Conservation (phyloP, 2,888 invertebrate genomes). For the Pterostichus madidus region DNA sequence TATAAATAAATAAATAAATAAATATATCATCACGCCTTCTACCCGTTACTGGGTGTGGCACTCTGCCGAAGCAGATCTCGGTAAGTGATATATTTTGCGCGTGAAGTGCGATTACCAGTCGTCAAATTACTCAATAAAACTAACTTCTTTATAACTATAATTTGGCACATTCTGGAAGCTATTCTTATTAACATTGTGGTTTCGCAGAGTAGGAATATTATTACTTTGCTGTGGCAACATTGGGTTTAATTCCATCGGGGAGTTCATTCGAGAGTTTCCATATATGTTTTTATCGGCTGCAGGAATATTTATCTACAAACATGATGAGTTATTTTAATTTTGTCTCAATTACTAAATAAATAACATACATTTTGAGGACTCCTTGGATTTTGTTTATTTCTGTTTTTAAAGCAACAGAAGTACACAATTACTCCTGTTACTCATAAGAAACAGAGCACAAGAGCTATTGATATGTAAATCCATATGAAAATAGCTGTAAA, state of each 20-base stretch:
- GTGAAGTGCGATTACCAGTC: no score
- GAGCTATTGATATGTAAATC: constrained; percentile 87
- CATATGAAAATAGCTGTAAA: constrained; percentile 88
- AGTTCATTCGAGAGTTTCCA: constrained; percentile 87
- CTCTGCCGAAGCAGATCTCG: no score
- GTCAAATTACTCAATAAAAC: no score
- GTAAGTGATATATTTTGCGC: no score
- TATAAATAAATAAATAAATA: no score
- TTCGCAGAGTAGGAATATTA: constrained; percentile 77
- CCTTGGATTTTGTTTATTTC: constrained; percentile 80
- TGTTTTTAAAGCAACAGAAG: constrained; percentile 82
- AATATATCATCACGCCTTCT: no score
- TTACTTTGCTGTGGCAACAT: constrained; percentile 81
- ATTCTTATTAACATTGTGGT: constrained; percentile 73
- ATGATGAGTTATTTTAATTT: constrained; percentile 59
- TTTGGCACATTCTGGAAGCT: constrained; percentile 85
- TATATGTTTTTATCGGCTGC: constrained; percentile 90
- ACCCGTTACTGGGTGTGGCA: no score
- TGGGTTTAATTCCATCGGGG: constrained; percentile 92
- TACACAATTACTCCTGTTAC: constrained; percentile 80
- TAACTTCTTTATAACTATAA: constrained; percentile 90
- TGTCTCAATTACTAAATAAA: constrained; percentile 34
- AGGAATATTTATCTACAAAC: constrained; percentile 81
- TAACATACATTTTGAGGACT: constrained; percentile 82
- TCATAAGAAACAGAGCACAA: constrained; percentile 79